phyloP scores from a whole-genome alignment of 2,888 invertebrate genomes.

The Dryococelus australis region DNA sequence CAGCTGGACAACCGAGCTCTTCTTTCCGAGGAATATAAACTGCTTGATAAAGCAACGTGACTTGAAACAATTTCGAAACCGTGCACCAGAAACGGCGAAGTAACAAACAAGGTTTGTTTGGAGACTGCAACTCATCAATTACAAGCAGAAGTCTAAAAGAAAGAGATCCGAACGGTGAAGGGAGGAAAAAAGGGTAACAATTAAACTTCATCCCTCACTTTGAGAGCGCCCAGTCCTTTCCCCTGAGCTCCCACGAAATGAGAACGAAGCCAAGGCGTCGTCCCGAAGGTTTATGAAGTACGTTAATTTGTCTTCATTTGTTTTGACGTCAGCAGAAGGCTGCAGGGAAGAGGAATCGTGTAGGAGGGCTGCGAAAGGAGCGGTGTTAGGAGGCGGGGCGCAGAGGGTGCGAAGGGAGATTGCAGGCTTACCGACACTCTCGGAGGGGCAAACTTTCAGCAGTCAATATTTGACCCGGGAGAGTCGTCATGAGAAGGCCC shows the following conservation, averaged over 20 bases:
- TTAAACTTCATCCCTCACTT: background rate
- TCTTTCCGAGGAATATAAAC: no score
- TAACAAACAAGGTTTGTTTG: background rate
- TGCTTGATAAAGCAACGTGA: no score
- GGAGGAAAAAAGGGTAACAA: background rate
- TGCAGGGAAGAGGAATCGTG: conserved; percentile 6
- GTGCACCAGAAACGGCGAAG: background rate
- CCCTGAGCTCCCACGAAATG: no score
- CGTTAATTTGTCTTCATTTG: conserved; percentile 36
- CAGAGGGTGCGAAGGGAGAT: background rate
- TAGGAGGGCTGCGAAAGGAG: background rate
- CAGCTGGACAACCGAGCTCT: no score
- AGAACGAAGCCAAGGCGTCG: background rate
- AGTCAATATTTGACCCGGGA: conserved; percentile 7
- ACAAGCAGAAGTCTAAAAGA: background rate
- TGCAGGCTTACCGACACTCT: background rate
- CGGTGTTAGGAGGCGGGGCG: background rate
- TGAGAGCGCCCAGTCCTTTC: no score
- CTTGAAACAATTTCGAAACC: background rate
- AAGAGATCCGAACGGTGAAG: background rate
- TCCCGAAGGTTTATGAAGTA: conserved; percentile 3
- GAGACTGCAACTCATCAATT: background rate
- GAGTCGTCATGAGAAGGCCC: background rate
- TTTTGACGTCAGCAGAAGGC: conserved; percentile 32
- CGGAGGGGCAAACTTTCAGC: background rate